These are phyloP conservation scores for Suncus etruscus DNA, from an alignment of 2,113 vertebrate genomes.

Conservation along the genomic window DNA sequence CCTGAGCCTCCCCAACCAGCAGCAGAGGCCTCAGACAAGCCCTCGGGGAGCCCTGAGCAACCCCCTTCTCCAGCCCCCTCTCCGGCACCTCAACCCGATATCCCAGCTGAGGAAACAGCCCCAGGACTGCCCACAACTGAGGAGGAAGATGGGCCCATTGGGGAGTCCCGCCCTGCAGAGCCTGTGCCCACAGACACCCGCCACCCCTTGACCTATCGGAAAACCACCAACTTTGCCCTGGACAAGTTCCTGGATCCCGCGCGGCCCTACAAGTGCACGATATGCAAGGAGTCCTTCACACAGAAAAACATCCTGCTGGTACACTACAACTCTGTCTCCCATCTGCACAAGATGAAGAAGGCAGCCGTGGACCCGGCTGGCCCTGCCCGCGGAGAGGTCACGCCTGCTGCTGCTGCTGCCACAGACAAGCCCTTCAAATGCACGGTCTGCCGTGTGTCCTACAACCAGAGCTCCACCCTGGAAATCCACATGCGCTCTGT, in stretches of 20 bases:
- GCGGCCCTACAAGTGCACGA: conserved; percentile 92
- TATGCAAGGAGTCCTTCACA: conserved; percentile 93
- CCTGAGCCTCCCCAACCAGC: conserved; percentile 54
- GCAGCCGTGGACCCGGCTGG: conserved; percentile 81
- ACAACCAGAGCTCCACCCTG: conserved; percentile 95
- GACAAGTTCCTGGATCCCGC: conserved; percentile 87
- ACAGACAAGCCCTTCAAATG: conserved; percentile 94
- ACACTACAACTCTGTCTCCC: conserved; percentile 94
- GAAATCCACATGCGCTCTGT: conserved; percentile 96
- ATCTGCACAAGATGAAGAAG: conserved; percentile 93
- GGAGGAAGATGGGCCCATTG: conserved; percentile 72
- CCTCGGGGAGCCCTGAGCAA: conserved; percentile 68
- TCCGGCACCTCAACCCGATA: conserved; percentile 35
- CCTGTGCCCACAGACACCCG: conserved; percentile 74
- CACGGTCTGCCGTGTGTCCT: conserved; percentile 93
- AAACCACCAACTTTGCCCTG: conserved; percentile 86
- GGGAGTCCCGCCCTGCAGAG: conserved; percentile 73
- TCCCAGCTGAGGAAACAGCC: conserved; percentile 67
- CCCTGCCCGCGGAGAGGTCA: conserved; percentile 75
- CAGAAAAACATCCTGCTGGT: conserved; percentile 92
- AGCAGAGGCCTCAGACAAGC: conserved; percentile 63
- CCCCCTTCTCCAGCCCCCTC: conserved; percentile 71
- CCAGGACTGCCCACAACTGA: conserved; percentile 32
- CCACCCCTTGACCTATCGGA: conserved; percentile 83
- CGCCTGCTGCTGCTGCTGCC: conserved; percentile 68